A percentile compares a stretch with the other conserved stretches of the same genome.
Conservation (phyloP, 2,888 invertebrate species). For the Chrysina gloriosa region DNA sequence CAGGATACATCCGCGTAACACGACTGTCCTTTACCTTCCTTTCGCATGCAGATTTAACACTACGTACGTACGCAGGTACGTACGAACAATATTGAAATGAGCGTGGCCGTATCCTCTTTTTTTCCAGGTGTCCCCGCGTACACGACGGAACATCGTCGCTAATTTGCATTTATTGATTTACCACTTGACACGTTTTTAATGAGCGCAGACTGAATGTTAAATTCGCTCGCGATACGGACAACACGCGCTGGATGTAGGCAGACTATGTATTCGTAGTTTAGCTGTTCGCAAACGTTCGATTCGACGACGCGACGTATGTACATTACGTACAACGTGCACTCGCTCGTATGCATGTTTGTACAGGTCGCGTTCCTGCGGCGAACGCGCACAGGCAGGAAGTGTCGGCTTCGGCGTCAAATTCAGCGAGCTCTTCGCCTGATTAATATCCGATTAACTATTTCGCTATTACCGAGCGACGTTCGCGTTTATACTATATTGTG, state of each 20-base stretch:
- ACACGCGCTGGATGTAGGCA: neutral
- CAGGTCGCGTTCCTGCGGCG: neutral
- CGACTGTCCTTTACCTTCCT: too few relatives aligned
- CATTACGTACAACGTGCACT: neutral
- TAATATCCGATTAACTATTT: slow-evolving; percentile 22
- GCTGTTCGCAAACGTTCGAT: too few relatives aligned
- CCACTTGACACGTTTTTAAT: slow-evolving; percentile 36
- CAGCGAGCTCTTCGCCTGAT: neutral
- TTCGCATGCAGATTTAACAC: neutral
- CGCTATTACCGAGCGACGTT: neutral
- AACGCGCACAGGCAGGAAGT: neutral
- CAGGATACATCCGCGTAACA: too few relatives aligned
- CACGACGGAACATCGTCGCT: slow-evolving; percentile 2
- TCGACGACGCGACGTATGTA: neutral
- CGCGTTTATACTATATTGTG: neutral
- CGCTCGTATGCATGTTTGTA: slow-evolving; percentile 3
- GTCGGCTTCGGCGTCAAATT: neutral
- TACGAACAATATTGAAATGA: neutral
- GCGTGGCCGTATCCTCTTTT: neutral
- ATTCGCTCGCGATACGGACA: slow-evolving; percentile 10
- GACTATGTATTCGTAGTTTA: neutral
- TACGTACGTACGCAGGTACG: neutral
- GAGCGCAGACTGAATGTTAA: slow-evolving; percentile 15
- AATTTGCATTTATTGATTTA: slow-evolving; percentile 38
- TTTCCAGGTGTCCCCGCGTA: slow-evolving; percentile 5